phyloP scores from a whole-genome alignment of 2,888 invertebrate species.

The Fabriciana adippe region DNA sequence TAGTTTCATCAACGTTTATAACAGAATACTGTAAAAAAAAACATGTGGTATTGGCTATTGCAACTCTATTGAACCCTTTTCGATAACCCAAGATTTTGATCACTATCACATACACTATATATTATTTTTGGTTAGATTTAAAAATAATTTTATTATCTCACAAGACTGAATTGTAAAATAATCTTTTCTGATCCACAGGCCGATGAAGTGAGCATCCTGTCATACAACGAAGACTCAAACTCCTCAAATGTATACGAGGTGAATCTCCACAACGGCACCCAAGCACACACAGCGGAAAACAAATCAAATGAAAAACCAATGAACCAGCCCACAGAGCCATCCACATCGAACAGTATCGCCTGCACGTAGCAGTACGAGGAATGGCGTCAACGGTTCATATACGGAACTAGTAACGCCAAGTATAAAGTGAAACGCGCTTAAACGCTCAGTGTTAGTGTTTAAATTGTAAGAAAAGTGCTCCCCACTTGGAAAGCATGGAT shows the following conservation, averaged over 20 bases:
- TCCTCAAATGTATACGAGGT: slow-evolving; percentile 72
- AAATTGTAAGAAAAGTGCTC: slow-evolving; percentile 8
- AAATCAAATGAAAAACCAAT: slow-evolving; percentile 46
- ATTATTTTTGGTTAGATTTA: not conserved
- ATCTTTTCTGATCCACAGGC: slow-evolving; percentile 51
- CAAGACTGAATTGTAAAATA: not conserved
- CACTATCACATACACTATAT: too few relatives aligned
- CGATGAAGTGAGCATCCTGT: slow-evolving; percentile 69
- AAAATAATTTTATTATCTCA: not conserved
- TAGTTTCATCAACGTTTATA: too few relatives aligned
- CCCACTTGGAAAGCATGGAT: not conserved
- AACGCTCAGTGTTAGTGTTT: slow-evolving; percentile 39
- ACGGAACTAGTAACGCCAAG: slow-evolving; percentile 58
- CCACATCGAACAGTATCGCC: slow-evolving; percentile 63
- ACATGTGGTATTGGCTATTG: too few relatives aligned
- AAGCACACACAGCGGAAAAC: slow-evolving; percentile 39
- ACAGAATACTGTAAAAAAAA: too few relatives aligned
- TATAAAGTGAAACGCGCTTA: slow-evolving; percentile 52
- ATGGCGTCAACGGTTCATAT: slow-evolving; percentile 73
- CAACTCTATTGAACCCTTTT: too few relatives aligned
- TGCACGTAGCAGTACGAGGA: slow-evolving; percentile 76
- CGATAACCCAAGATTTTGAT: too few relatives aligned
- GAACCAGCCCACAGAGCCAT: slow-evolving; percentile 45
- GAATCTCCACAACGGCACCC: slow-evolving; percentile 58
- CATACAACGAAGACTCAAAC: slow-evolving; percentile 77